A percentile compares a stretch with the other conserved stretches of the same genome.
phyloP scores from a whole-genome alignment of 2,888 invertebrate species.

The Lithophane socia region DNA sequence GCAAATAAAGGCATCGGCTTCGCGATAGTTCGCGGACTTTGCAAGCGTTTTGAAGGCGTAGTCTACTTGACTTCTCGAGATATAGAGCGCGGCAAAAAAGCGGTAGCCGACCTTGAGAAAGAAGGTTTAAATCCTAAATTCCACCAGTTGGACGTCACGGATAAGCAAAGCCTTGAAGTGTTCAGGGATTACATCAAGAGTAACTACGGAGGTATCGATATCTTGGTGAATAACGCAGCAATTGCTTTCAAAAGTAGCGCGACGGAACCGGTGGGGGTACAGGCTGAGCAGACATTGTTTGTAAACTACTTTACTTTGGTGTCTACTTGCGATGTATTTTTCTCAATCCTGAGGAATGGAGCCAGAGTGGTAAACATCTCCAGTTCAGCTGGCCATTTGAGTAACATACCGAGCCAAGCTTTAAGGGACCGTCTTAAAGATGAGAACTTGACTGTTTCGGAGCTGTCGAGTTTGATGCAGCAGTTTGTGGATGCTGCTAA shows the following conservation, averaged over 20 bases:
- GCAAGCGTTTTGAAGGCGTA: constrained; percentile 92
- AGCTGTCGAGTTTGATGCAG: constrained; percentile 91
- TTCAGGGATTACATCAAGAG: constrained; percentile 91
- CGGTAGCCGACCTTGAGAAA: constrained; percentile 90
- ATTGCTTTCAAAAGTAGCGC: constrained; percentile 92
- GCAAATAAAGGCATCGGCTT: constrained; percentile 94
- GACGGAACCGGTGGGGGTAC: constrained; percentile 91
- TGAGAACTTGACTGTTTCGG: constrained; percentile 89
- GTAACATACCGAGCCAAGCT: constrained; percentile 88
- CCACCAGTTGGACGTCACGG: constrained; percentile 93
- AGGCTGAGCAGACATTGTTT: constrained; percentile 93
- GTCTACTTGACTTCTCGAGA: constrained; percentile 94
- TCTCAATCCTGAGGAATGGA: constrained; percentile 92
- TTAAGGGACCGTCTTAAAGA: constrained; percentile 89
- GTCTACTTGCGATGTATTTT: constrained; percentile 92
- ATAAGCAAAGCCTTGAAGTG: constrained; percentile 89
- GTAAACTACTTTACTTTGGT: constrained; percentile 93
- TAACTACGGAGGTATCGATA: constrained; percentile 92
- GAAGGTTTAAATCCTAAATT: constrained; percentile 90
- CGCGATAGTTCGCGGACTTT: constrained; percentile 92
- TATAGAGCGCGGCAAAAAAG: constrained; percentile 89
- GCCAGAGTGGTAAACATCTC: constrained; percentile 94
- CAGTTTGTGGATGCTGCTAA: constrained; percentile 91
- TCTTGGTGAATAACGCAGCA: constrained; percentile 94
- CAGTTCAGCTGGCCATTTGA: constrained; percentile 92